Base-by-base conservation (phyloP, 1,140 invertebrate species). In the Piezodorus guildinii region DNA sequence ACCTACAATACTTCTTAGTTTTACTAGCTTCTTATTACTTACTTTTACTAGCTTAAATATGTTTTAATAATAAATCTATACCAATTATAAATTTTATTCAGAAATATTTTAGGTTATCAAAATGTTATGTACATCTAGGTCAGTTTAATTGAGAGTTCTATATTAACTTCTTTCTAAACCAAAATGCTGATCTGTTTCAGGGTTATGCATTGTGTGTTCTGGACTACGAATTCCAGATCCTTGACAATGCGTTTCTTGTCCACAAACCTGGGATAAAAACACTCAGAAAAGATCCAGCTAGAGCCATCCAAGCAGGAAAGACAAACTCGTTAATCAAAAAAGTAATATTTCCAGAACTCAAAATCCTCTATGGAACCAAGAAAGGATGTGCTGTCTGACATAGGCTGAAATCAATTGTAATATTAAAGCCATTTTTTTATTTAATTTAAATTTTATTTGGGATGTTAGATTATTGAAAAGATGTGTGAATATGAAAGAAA, bases 231-330 rank as follows among this genome's bases (percentile, higher is more conserved):
- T 92, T 94, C 73, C 83, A 91, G 73, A 92, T 93, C 68, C 72
- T 94, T 68, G 88, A 94, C 75, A 93, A 93, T 73, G 89, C 87
- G 9, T 94, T 92, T 73, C 77, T 94, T 15, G 87, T 91, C 4
- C 90, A 94, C 74, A 85, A 88, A 65, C 90, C 90, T 0, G 90
- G 90, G 19, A 91, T 92, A 59, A 92, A 92, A 72, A 80, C 85
- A 27, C 83, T 84, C 70, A 86, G 84, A 70, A 87, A 86, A 71
- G 87, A 91, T 71, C 77, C 82, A 16, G 84, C 84, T 64, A 75
- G 89, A 25, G 87, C 87, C 25, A 78, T 83, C 68, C 76, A 91
- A 34, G 86, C 87, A 3, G 80, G 80, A 16, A 86, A 87, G 69
- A 91, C 90, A 64, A 89, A 89, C 71, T 76, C 82, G 21, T 79